Conservation (phyloP, 2,888 invertebrate genomes). For the Cataglyphis livida region DNA sequence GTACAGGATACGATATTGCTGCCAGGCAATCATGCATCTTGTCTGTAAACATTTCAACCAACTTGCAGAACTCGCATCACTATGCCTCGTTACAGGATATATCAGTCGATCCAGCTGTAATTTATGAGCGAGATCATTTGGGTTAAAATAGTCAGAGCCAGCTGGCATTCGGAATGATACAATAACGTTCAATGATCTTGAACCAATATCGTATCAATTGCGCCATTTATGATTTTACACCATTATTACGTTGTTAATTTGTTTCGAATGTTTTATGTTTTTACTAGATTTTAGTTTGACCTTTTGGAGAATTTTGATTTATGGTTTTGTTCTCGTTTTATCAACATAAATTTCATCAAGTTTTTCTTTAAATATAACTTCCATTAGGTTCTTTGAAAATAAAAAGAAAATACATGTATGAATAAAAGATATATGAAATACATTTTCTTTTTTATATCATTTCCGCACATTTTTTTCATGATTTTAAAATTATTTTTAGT, state of each 20-base stretch:
- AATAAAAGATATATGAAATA: neutral
- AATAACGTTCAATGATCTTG: conserved; percentile 71
- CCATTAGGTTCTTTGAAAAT: neutral
- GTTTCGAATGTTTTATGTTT: neutral
- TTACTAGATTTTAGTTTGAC: neutral
- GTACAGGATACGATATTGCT: conserved; percentile 47
- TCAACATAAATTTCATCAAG: neutral
- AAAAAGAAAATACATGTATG: too few species aligned
- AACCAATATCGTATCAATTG: conserved; percentile 50
- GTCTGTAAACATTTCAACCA: conserved; percentile 69
- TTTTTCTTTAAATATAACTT: neutral
- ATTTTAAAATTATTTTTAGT: neutral
- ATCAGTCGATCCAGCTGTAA: conserved; percentile 70
- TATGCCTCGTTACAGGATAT: conserved; percentile 66
- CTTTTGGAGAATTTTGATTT: neutral
- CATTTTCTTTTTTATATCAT: neutral
- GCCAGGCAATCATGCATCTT: conserved; percentile 66
- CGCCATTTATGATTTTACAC: conserved; percentile 11
- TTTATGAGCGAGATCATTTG: conserved; percentile 68
- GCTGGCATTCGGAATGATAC: conserved; percentile 61
- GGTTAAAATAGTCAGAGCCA: conserved; percentile 68
- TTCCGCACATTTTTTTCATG: neutral
- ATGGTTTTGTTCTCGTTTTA: neutral
- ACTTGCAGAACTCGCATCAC: conserved; percentile 59
- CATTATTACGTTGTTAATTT: neutral